These are phyloP conservation scores for Morelia viridis DNA, from an alignment of 2,797 vertebrate species.

Conservation along the genomic window DNA sequence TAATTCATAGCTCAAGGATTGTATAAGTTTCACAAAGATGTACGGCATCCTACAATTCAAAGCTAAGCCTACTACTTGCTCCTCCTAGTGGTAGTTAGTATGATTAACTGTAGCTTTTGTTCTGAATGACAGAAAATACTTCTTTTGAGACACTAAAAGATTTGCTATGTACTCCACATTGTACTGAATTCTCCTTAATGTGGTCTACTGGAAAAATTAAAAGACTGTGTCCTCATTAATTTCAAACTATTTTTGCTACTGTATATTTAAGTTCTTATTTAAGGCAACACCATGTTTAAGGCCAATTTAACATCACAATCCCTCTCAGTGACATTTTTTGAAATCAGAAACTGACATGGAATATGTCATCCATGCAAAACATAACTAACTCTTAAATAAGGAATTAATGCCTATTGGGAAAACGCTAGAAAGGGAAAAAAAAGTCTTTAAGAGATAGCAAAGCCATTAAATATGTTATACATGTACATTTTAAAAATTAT, in stretches of 20 bases:
- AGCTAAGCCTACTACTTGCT: slow-evolving; percentile 54
- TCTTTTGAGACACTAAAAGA: not conserved
- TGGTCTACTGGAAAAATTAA: not conserved
- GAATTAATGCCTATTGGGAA: slow-evolving; percentile 44
- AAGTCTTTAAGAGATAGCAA: slow-evolving; percentile 45
- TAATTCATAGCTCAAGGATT: slow-evolving; percentile 3
- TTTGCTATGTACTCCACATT: not conserved
- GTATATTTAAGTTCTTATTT: not conserved
- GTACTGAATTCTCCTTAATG: not conserved
- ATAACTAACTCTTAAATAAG: slow-evolving; percentile 18
- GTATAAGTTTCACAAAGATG: not conserved
- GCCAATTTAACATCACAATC: not conserved
- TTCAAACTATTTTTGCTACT: slow-evolving; percentile 4
- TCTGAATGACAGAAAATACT: slow-evolving; percentile 2
- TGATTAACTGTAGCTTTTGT: slow-evolving; percentile 45
- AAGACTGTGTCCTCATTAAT: not conserved
- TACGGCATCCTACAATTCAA: not conserved
- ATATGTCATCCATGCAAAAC: slow-evolving; percentile 24
- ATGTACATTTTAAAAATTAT: slow-evolving; percentile 40
- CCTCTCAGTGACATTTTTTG: slow-evolving; percentile 3
- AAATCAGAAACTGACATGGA: not conserved
- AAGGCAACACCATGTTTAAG: not conserved
- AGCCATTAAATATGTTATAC: slow-evolving; percentile 55
- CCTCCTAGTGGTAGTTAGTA: slow-evolving; percentile 67
- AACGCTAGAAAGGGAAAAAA: not conserved